phyloP scores from a whole-genome alignment of 2,113 vertebrate genomes.

The Phylloscopus whistleri region DNA sequence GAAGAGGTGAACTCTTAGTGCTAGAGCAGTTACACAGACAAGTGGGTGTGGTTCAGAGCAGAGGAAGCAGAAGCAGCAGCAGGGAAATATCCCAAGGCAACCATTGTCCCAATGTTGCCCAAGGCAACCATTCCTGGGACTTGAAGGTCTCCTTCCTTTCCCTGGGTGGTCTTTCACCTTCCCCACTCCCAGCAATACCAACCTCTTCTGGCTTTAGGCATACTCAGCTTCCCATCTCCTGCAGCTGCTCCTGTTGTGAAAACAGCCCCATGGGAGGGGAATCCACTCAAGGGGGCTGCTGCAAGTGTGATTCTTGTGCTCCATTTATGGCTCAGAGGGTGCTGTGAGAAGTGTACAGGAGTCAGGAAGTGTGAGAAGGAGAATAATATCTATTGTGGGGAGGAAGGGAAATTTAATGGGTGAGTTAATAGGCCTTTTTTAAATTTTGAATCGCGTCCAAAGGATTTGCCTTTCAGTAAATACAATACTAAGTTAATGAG shows the following conservation, averaged over 20 bases:
- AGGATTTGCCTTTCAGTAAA: slow-evolving; percentile 31
- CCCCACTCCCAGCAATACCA: fast-evolving
- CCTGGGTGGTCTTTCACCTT: background rate
- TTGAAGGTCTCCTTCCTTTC: background rate
- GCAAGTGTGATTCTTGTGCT: background rate
- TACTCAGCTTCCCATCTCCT: background rate
- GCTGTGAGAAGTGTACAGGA: background rate
- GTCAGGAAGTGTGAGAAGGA: background rate
- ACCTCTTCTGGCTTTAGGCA: background rate
- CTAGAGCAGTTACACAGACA: background rate
- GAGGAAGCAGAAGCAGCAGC: background rate
- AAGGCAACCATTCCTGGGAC: background rate
- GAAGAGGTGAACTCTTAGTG: background rate
- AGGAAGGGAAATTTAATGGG: background rate
- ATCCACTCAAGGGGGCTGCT: background rate
- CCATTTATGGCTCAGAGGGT: background rate
- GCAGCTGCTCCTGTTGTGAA: background rate
- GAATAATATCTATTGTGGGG: background rate
- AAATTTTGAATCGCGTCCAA: background rate
- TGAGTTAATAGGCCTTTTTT: background rate
- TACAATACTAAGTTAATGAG: slow-evolving; percentile 19
- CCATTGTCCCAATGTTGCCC: too few relatives aligned
- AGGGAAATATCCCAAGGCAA: background rate
- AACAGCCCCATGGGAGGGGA: background rate
- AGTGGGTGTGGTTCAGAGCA: background rate